Evolutionary conservation across 35 echinoderm and acorn worm genomes (phyloP), one percentile per base, ranked within the genome.

Genomic region (Ptychodera flava): DNA sequence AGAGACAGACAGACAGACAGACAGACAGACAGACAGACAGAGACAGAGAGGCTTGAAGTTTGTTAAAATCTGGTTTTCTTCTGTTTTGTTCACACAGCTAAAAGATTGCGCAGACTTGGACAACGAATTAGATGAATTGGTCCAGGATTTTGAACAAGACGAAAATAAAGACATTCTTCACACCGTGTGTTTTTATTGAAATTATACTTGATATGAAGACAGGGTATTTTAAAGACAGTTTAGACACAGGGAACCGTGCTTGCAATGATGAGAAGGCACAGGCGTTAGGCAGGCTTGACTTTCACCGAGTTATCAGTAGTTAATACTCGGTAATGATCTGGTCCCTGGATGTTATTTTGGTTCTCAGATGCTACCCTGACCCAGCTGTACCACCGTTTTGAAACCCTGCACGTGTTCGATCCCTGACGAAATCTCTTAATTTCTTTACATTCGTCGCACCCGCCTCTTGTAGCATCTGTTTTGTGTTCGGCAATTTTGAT

Each of bases 181-280:
- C 79, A 89, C 95, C n/a, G 79, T 97, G 14, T 87, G 85, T 31
- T 97, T 97, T 82, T 97, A 97, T 82, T 97, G 94, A 97, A 31
- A 36, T 33, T 79, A 87, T n/a, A 77, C 75, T 15, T 77, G 75
- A n/a, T 15, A n/a, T 77, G 15, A n/a, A 15, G 15, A 77, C n/a
- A 77, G 75, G 15, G 75, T 15, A n/a, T 15, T n/a, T n/a, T n/a
- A 15, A 77, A 15, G 15, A 77, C 75, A n/a, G n/a, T n/a, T n/a
- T n/a, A n/a, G n/a, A n/a, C n/a, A n/a, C n/a, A n/a, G n/a, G n/a
- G n/a, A n/a, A n/a, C n/a, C n/a, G n/a, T 77, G 75, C 15, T 15
- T 15, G n/a, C 75, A 77, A n/a, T 77, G n/a, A n/a, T 15, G n/a
- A 77, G 75, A 15, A 15, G 75, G 15, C n/a, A 77, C n/a, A 15